A percentile compares a stretch with the other conserved stretches of the same genome.
These are phyloP conservation scores for Paedocypris sp. DNA, from an alignment of 2,113 vertebrate genomes.

Conservation along the genomic window DNA sequence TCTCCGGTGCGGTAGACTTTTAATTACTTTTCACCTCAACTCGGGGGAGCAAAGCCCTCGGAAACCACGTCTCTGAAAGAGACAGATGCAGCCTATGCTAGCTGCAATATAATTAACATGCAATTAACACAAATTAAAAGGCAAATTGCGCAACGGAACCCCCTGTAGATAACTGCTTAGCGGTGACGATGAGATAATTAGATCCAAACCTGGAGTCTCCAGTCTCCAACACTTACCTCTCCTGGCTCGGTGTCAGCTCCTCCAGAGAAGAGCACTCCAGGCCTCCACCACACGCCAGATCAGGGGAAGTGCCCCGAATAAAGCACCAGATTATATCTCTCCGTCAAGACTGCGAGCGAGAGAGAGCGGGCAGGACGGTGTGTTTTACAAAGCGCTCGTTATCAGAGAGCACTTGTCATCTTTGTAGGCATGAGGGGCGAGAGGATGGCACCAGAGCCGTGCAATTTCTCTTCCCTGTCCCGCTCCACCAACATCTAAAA, in stretches of 20 bases:
- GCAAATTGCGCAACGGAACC: conserved; percentile 39
- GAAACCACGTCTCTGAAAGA: conserved; percentile 37
- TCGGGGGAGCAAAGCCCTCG: conserved; percentile 22
- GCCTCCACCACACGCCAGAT: not conserved
- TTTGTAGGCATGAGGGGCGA: not conserved
- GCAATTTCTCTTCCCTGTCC: not conserved
- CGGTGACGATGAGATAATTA: conserved; percentile 38
- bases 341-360: not conserved
- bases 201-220: conserved; percentile 31
- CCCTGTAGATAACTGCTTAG: conserved; percentile 40
- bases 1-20: conserved; percentile 24
- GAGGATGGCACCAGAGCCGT: not conserved
- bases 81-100: conserved; percentile 41
- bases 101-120: conserved; percentile 49
- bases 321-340: conserved; percentile 19
- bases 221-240: conserved; percentile 26
- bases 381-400: conserved; percentile 13
- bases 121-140: conserved; percentile 54
- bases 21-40: conserved; percentile 40
- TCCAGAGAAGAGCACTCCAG: conserved; percentile 23
- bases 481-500: not conserved
- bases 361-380: not conserved
- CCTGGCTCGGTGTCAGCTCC: conserved; percentile 32
- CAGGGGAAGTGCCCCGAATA: conserved; percentile 16
- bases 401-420: not conserved